Evolutionary conservation across 2,888 invertebrate genomes (phyloP).

Genomic region (Thalpophila matura): DNA sequence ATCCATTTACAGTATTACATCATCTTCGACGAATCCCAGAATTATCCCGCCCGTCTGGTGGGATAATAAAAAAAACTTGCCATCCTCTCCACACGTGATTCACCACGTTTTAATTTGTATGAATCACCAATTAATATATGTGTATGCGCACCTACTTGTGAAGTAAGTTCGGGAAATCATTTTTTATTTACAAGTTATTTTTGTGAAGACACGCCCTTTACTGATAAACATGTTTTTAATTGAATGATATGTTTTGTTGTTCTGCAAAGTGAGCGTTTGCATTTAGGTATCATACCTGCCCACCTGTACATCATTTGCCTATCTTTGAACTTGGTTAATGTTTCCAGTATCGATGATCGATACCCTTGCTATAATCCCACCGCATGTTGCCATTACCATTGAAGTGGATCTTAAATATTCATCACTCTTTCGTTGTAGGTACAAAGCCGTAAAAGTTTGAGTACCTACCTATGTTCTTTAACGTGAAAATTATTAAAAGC

Average conservation of each 20-base stretch:
- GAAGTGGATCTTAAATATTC: conserved; percentile 12
- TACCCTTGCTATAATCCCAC: background rate
- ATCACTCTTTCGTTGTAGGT: background rate
- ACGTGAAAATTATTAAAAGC: conserved; percentile 13
- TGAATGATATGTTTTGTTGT: conserved; percentile 1
- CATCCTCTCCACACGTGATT: conserved; percentile 70
- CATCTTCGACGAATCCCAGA: conserved; percentile 67
- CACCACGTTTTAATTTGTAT: conserved; percentile 69
- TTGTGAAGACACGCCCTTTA: conserved; percentile 34
- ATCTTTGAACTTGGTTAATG: background rate
- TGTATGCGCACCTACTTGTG: conserved; percentile 44
- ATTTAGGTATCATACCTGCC: too few species aligned
- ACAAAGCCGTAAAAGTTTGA: conserved; percentile 17
- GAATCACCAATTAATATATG: conserved; percentile 73
- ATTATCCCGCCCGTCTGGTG: conserved; percentile 60
- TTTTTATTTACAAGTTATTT: conserved; percentile 52
- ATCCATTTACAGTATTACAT: conserved; percentile 71
- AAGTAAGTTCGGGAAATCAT: conserved; percentile 48
- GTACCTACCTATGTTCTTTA: background rate
- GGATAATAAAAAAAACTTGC: conserved; percentile 58
- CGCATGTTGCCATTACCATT: background rate
- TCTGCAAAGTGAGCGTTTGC: background rate
- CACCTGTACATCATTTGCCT: background rate
- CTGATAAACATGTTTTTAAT: conserved; percentile 24
- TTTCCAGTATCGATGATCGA: background rate